Base-by-base conservation (phyloP, 1,140 invertebrate genomes). In the Antheraea mylitta region DNA sequence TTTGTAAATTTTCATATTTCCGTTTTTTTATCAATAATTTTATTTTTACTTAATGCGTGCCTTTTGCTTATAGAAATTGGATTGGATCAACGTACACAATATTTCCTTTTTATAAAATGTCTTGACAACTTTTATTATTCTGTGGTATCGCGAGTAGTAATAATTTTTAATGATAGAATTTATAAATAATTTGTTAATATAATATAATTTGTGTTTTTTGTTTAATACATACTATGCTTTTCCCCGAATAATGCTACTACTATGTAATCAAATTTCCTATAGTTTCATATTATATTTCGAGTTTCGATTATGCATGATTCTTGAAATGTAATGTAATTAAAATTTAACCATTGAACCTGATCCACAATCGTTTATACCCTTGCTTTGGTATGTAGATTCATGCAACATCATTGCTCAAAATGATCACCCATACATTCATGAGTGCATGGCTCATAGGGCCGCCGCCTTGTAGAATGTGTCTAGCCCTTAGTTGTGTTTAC, bases 401-500 rank as follows among this genome's bases (percentile, higher is more conserved):
- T 79, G 66, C 73, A 64, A 66, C 69, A 72, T 80, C 71, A 66
- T 65, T 58, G 64, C 70, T 75, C 81, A 78, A n/a, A 2, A 53
- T 78, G 48, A 59, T 80, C 81, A 80, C 22, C 78, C 83, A 79
- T 72, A 69, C 75, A 73, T 71, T 73, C 81, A 75, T 76, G 72
- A 68, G 62, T 82, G 88, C 90, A 90, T 90, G 82, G 86, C 81
- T 86, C 80, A 59, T 87, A 84, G 78, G 83, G 87, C 83, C 87
- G 84, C 85, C 86, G 84, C 85, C 85, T 84, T 72, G 84, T 90
- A 92, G 88, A 87, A 83, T 87, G 83, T 90, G 85, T 90, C 87
- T 92, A 92, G 91, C 90, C 84, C 86, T 85, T 92, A 92, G 91
- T 92, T 93, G 86, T 92, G 85, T 92, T 96, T 96, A 80, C 95